These are phyloP conservation scores for Apotomis capreana DNA, from an alignment of 2,888 invertebrate species.

Conservation along the genomic window DNA sequence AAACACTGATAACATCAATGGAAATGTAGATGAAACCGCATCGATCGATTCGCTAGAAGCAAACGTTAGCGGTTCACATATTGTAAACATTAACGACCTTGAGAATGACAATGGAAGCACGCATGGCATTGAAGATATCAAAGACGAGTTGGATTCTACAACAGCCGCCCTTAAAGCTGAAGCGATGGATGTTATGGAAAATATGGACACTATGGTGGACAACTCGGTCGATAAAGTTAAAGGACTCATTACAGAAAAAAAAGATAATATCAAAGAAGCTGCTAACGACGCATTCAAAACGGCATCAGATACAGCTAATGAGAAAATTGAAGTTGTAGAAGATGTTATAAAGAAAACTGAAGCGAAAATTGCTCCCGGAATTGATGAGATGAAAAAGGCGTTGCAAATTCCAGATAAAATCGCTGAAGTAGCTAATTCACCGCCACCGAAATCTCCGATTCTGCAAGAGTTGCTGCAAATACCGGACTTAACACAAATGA, in stretches of 20 bases:
- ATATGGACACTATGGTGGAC: slow-evolving; percentile 55
- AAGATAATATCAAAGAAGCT: slow-evolving; percentile 34
- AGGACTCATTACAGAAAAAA: slow-evolving; percentile 39
- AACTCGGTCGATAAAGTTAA: slow-evolving; percentile 38
- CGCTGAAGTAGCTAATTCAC: slow-evolving; percentile 67
- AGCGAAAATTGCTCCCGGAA: slow-evolving; percentile 57
- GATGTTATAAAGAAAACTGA: slow-evolving; percentile 69
- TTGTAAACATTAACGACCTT: slow-evolving; percentile 80
- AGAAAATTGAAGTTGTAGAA: slow-evolving; percentile 67
- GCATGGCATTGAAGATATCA: slow-evolving; percentile 65
- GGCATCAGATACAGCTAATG: slow-evolving; percentile 56
- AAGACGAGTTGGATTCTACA: slow-evolving; percentile 56
- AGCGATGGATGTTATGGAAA: slow-evolving; percentile 54
- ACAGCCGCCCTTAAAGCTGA: slow-evolving; percentile 49
- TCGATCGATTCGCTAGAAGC: slow-evolving; percentile 80
- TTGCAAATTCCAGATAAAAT: slow-evolving; percentile 67
- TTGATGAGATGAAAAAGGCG: slow-evolving; percentile 65
- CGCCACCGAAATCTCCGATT: slow-evolving; percentile 76
- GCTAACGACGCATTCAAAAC: slow-evolving; percentile 51
- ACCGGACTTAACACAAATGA: slow-evolving; percentile 72
- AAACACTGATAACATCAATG: slow-evolving; percentile 62
- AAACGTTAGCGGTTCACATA: slow-evolving; percentile 81
- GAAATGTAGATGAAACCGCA: slow-evolving; percentile 70
- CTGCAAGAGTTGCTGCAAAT: slow-evolving; percentile 71
- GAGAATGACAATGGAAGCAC: slow-evolving; percentile 68